Evolutionary conservation across 2,113 vertebrate genomes (phyloP), one percentile per base, ranked within the genome.

Genomic region (Microcebus murinus): DNA sequence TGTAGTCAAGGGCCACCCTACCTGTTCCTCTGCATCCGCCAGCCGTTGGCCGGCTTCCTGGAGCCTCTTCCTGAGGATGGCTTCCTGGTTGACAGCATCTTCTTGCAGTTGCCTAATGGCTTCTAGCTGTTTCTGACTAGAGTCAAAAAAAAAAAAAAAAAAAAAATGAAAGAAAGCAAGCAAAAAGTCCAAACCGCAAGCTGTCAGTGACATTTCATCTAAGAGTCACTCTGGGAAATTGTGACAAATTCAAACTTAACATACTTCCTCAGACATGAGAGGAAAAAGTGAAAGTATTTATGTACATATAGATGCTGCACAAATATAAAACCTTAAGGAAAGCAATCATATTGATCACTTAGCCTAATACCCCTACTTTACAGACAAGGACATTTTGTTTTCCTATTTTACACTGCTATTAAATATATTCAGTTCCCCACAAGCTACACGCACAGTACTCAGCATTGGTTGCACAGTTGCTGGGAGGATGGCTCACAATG

Each of bases 91-190:
- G 76, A 97, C 90, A 65, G 94, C 79, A 96, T 98, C 95, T 96
- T 98, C 98, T 92, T 97, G 97, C 4, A 95, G 55, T 88, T 96
- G 97, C 67, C 95, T 97, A 86, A 92, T 82, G 21, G 96, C 29
- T 95, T 98, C 98, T 65, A 97, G 61, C 74, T 98, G 96, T 0
- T 89, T 95, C 42, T 97, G 96, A 74, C 98, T 98, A 96, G 0
- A 0, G 85, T 80, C 81, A 45, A 74, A 45, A 42, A 42, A 42
- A 42, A 39, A 42, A 42, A 42, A 42, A 42, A 42, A 42, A 42
- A 42, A 31, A 59, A 79, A 82, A 70, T 59, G 70, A 90, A 79
- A 4, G 59, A 61, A 63, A 63, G 61, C 3, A 63, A 63, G 59
- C 57, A 92, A 90, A 96, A 91, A 91, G 6, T 76, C 25, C 88